Base-by-base conservation (phyloP, 1,140 invertebrate species). In the Steinernema feltiae region DNA sequence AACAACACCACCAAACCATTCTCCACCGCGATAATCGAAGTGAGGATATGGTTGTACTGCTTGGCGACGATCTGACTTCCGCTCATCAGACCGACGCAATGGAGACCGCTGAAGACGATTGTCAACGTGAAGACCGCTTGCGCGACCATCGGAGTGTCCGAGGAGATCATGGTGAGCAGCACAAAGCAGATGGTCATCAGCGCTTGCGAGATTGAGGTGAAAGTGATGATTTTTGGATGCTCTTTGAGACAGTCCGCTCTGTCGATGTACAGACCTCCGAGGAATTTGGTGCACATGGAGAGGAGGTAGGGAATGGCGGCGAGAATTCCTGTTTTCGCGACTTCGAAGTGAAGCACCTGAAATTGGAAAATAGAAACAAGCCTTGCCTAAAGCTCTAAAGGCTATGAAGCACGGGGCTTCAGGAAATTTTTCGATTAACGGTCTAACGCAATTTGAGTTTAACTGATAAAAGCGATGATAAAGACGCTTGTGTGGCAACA, bases 91-190 rank as follows among this genome's bases (percentile, higher is more conserved):
- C 53, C 53, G 15, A 63, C 24, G 24, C 53, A 63, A 27, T 63
- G 53, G 24, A 63, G 53, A 3, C 53, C 53, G 24, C 53, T 63
- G 53, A 63, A 63, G 53, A 63, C 53, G 53, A 63, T 63, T 3
- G 15, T 63, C 53, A 63, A 3, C 7, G 53, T 27, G 53, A 63
- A 63, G 24, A 63, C 24, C 7, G 53, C 53, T 21, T 63, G 53
- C 2, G 53, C 53, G 15, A 63, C 3, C 53, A 63, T 63, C 7
- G 53, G 53, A n/a, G 53, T 63, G 53, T 63, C 53, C 12, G 15
- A 15, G 3, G 53, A 63, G 53, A 80, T 70, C 17, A 76, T 2
- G 15, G 78, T 63, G 7, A 63, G 53, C 15, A 27, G 3, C 2
- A 63, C 53, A 21, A 63, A 63, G 24, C 53, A 63, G 24, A 27